Percentiles rank a stretch among this genome's conserved stretches.
These are phyloP conservation scores for Hyphantria cunea DNA, from an alignment of 1,140 invertebrate genomes.

Conservation along the genomic window DNA sequence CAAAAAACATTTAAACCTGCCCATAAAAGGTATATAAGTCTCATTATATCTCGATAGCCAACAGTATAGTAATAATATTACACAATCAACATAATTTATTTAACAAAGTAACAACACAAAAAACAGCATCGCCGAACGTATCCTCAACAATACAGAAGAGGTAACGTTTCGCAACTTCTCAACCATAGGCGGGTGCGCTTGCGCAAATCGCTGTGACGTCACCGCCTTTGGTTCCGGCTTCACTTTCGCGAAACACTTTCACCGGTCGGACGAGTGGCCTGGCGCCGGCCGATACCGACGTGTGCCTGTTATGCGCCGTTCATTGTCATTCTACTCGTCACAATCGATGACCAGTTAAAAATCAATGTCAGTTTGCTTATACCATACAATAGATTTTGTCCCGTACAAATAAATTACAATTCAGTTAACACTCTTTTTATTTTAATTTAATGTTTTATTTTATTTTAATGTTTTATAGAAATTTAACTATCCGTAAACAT, in stretches of 20 bases:
- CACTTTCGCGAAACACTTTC: constrained; percentile 79
- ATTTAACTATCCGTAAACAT: too few relatives aligned
- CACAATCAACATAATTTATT: constrained; percentile 30
- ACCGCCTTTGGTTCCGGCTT: constrained; percentile 70
- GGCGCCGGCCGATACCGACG: constrained; percentile 37
- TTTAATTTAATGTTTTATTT: too few relatives aligned
- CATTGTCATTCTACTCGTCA: constrained; percentile 47
- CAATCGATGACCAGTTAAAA: constrained; percentile 24
- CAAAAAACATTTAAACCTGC: constrained; percentile 13
- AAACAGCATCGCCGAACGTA: constrained; percentile 35
- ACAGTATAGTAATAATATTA: constrained; percentile 24
- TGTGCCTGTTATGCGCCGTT: constrained; percentile 9
- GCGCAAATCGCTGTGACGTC: constrained; percentile 75
- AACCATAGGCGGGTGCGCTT: constrained; percentile 51
- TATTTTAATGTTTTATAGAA: too few relatives aligned
- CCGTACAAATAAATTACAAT: too few relatives aligned
- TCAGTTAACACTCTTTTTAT: too few relatives aligned
- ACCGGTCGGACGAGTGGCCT: constrained; percentile 48
- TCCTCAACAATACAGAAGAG: constrained; percentile 43
- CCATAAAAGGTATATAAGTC: constrained; percentile 22
- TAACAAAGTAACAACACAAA: constrained; percentile 36
- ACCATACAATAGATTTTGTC: not conserved
- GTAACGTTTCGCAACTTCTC: constrained; percentile 64
- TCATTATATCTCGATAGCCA: constrained; percentile 14
- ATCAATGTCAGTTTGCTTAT: constrained; percentile 13